These are phyloP conservation scores for Podarcis siculus DNA, from an alignment of 2,797 vertebrate species.

Conservation along the genomic window DNA sequence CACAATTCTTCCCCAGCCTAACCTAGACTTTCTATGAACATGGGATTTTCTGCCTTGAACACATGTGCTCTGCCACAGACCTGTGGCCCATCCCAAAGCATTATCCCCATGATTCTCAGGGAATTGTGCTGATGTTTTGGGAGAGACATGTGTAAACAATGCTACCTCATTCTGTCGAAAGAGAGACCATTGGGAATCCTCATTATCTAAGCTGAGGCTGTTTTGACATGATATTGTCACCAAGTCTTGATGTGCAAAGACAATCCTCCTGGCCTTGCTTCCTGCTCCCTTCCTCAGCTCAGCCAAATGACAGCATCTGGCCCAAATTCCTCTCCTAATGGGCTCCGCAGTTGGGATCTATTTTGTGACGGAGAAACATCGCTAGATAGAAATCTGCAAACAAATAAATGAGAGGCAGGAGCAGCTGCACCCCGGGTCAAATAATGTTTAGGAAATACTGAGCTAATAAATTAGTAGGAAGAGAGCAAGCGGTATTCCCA, in stretches of 20 bases:
- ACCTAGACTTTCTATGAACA: neutral
- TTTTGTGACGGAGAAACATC: neutral
- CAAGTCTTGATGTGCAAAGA: neutral
- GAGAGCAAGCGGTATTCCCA: constrained; percentile 56
- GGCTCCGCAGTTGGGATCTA: neutral
- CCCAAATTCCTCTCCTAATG: neutral
- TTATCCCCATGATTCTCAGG: neutral
- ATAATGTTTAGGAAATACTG: constrained; percentile 47
- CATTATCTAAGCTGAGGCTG: neutral
- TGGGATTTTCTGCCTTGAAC: no score
- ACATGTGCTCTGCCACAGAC: no score
- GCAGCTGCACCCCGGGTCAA: constrained; percentile 40
- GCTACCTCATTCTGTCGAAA: neutral
- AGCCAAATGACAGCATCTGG: neutral
- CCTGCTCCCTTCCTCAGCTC: neutral
- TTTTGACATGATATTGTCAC: neutral
- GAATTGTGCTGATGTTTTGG: neutral
- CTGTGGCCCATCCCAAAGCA: neutral
- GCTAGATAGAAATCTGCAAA: constrained; percentile 34
- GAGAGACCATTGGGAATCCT: neutral
- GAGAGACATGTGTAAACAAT: neutral
- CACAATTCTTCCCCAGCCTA: neutral
- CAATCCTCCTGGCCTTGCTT: neutral
- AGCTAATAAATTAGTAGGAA: constrained; percentile 55
- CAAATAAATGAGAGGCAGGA: constrained; percentile 10